Conservation (phyloP, 2,797 vertebrate species). For the Botia kubotai region DNA sequence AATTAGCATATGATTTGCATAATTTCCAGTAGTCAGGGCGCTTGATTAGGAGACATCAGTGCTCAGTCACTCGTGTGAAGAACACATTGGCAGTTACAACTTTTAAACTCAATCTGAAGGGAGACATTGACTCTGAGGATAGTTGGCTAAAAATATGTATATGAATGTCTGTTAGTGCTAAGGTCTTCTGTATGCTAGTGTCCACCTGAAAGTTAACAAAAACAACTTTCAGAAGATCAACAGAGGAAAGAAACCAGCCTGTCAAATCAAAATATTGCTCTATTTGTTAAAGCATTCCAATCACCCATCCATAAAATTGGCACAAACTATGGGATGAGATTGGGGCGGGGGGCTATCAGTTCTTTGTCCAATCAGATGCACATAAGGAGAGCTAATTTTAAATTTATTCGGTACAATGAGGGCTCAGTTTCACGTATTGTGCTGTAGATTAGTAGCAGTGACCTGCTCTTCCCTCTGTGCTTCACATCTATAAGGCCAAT, state of each 20-base stretch:
- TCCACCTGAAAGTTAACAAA: no score
- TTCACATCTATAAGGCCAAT: background rate
- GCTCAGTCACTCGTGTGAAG: background rate
- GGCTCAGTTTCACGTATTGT: background rate
- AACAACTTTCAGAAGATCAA: no score
- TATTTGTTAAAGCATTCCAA: no score
- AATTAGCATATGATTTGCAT: constrained; percentile 9
- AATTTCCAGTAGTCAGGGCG: background rate
- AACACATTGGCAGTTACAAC: background rate
- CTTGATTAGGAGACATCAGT: background rate
- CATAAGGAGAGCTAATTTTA: background rate
- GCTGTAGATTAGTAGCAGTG: background rate
- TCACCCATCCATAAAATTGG: background rate
- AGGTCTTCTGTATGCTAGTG: no score
- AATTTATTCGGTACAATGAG: background rate
- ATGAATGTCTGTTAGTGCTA: no score
- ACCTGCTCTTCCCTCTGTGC: background rate
- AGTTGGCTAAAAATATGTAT: no score
- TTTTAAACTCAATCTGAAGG: background rate
- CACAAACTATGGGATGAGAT: background rate
- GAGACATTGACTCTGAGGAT: background rate
- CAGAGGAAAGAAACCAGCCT: no score
- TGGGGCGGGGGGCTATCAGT: background rate
- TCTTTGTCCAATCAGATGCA: background rate
- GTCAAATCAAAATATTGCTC: no score